A percentile compares a stretch with the other conserved stretches of the same genome.
phyloP scores from a whole-genome alignment of 37 sponge, comb jelly and placozoan species.

The Beroe ovata region DNA sequence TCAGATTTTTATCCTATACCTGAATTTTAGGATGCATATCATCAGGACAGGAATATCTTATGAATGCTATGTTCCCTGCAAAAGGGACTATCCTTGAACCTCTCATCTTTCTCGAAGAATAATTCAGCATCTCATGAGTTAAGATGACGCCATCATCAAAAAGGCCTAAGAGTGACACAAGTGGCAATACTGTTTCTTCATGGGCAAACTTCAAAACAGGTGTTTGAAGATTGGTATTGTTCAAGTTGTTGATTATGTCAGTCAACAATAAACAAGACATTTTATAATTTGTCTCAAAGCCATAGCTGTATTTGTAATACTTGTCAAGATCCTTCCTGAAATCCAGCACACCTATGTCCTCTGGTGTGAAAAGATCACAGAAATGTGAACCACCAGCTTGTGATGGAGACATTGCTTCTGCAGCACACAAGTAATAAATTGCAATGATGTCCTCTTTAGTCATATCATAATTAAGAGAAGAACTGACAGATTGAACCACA shows the following conservation, averaged over 20 bases:
- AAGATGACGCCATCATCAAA: background rate
- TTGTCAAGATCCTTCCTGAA: conserved; percentile 56
- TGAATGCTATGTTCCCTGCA: conserved; percentile 46
- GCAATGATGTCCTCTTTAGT: background rate
- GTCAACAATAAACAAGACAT: conserved; percentile 18
- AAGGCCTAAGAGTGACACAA: background rate
- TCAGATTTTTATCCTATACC: background rate
- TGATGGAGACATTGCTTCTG: conserved; percentile 26
- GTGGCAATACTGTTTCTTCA: conserved; percentile 47
- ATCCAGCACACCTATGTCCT: background rate
- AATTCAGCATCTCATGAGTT: conserved; percentile 6
- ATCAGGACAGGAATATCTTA: conserved; percentile 5
- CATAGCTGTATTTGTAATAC: conserved; percentile 53
- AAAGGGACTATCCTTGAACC: background rate
- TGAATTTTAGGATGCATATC: background rate
- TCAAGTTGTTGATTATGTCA: background rate
- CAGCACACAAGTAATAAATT: conserved; percentile 50
- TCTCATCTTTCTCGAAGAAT: background rate
- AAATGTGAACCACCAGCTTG: conserved; percentile 36
- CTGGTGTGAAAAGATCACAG: background rate
- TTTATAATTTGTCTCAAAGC: conserved; percentile 6
- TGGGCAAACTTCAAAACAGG: conserved; percentile 60
- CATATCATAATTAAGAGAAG: background rate
- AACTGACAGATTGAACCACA: conserved; percentile 7
- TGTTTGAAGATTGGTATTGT: background rate